Base-by-base conservation (phyloP, 2,797 vertebrate species). In the Sylvilagus floridanus region DNA sequence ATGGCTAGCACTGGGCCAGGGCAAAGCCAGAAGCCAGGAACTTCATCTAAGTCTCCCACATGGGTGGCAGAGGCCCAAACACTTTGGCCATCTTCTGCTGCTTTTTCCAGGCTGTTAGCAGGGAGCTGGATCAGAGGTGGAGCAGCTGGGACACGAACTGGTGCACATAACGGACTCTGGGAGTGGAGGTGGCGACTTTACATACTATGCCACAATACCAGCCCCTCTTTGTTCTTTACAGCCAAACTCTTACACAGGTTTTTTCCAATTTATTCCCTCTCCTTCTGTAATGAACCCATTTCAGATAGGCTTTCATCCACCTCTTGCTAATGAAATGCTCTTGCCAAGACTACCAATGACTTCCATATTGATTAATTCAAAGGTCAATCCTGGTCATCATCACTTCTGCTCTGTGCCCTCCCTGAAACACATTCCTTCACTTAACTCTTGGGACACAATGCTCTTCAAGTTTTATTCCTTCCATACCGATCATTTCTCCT, bases 281-380 rank as follows among this genome's bases (percentile, higher is more conserved):
- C 1, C 83, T 26, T 75, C 35, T 66, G 37, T 22, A 81, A 37
- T 13, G 21, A 93, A 72, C 7, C 9, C 73, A 95, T 47, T 90
- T 68, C 32, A 71, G 78, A 90, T 2, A 93, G 54, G 37, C 21
- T 84, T 84, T 79, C 42, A 86, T 24, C 13, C 0, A 81, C 19
- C 13, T 72, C 62, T 26, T 73, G n/a, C 42, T 26, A 92, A 77
- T 42, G 60, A 86, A 89, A 66, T 1, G 21, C 28, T 82, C 35
- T 63, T 57, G 7, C 81, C 81, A 92, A 84, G 65, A 81, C 30
- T 66, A 83, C 17, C 30, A 85, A 24, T 78, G 84, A 89, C 5
- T 93, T 94, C 77, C 42, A 65, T 6, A 32, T 72, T 93, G 28
- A 54, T 88, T 85, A 35, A 91, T 52, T 54, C 32, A 93, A 42